Percentiles rank a stretch among this genome's conserved stretches.
These are phyloP conservation scores for Tipula unca DNA, from an alignment of 2,888 invertebrate genomes.

Conservation along the genomic window DNA sequence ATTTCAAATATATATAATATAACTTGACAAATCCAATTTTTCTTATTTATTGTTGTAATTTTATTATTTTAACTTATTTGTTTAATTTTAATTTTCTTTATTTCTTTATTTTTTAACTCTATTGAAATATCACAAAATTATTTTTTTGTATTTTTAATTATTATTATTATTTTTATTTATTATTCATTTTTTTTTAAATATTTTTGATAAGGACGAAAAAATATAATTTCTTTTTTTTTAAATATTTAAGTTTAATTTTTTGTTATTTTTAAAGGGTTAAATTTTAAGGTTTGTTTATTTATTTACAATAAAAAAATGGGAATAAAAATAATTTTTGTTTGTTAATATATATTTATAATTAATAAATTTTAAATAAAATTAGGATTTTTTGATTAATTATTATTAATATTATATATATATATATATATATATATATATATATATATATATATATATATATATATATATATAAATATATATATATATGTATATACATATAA, in stretches of 20 bases:
- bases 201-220: conserved; percentile 14
- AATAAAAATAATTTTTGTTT: not conserved
- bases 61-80: conserved; percentile 14
- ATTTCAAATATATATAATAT: conserved; percentile 14
- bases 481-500: not conserved
- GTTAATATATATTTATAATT: not conserved
- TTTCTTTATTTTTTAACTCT: conserved; percentile 1
- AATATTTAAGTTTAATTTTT: not conserved
- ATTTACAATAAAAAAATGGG: conserved; percentile 2
- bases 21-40: conserved; percentile 14
- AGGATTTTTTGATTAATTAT: not conserved
- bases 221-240: not conserved
- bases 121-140: conserved; percentile 14
- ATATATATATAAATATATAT: too few relatives aligned
- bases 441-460: too few relatives aligned
- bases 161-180: not conserved
- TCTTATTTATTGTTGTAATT: conserved; percentile 8
- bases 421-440: too few relatives aligned
- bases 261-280: not conserved
- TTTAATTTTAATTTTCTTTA: not conserved
- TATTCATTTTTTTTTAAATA: not conserved
- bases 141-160: conserved; percentile 8
- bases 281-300: not conserved
- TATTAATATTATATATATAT: not conserved
- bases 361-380: not conserved